Percentiles rank a stretch among this genome's conserved stretches.
These are phyloP conservation scores for Oreortyx pictus DNA, from an alignment of 2,797 vertebrate genomes.

Conservation along the genomic window DNA sequence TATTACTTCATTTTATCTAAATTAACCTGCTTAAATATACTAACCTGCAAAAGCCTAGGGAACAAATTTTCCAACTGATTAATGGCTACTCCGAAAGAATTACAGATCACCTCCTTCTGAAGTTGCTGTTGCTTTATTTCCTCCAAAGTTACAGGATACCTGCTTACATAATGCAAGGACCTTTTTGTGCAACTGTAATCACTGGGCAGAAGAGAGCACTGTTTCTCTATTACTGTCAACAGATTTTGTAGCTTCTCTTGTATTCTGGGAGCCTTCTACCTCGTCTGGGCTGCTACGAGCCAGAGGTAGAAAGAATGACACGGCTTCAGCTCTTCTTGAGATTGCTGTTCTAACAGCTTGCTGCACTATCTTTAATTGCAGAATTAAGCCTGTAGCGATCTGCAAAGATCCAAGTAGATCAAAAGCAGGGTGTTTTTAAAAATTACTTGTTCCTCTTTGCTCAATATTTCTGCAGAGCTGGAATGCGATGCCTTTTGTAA, in stretches of 20 bases:
- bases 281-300: background rate
- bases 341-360: background rate
- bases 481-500: slow-evolving; percentile 54
- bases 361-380: background rate
- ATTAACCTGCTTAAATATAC: background rate
- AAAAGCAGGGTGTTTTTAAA: background rate
- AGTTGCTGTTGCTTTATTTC: background rate
- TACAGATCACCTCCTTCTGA: background rate
- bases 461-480: background rate
- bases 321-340: background rate
- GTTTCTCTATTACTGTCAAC: background rate
- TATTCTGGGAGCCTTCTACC: background rate
- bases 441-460: background rate
- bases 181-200: background rate
- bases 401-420: background rate
- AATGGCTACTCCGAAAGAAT: background rate
- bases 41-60: background rate
- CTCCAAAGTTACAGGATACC: background rate
- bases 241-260: background rate
- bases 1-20: background rate
- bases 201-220: background rate
- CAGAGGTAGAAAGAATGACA: background rate
- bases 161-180: background rate
- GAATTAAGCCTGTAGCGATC: background rate
- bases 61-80: background rate